Base-by-base conservation (phyloP, 2,113 vertebrate species). In the Dolichotis patagonum region DNA sequence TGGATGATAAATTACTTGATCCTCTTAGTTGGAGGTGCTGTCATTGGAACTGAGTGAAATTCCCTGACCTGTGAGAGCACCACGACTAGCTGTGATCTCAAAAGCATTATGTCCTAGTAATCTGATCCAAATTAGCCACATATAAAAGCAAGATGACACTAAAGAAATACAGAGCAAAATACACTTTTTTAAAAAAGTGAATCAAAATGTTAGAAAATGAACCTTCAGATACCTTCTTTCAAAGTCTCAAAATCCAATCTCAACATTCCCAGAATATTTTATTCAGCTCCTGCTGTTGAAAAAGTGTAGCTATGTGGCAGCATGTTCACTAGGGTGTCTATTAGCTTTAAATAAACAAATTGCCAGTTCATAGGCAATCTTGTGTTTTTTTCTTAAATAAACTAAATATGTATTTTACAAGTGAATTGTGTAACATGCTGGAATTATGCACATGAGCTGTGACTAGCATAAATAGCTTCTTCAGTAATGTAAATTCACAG, bases 361-460 rank as follows among this genome's bases (percentile, higher is more conserved):
- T 92, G 38, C 49, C 77, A 65, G 54, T 49, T 91, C 63, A 86
- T 84, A 35, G 46, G 16, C 3, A 85, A 49, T 71, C 85, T 91
- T 97, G 17, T 81, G 56, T 94, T 97, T 96, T 96, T 95, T 17
- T 96, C 35, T 93, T 87, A 83, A 88, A 83, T 14, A 95, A 92
- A 32, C 56, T 91, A 91, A 84, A 14, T 73, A 35, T 30, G 43
- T 91, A 88, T 82, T 94, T 88, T 95, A 56, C 2, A 93, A 95
- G 14, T 65, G 20, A 88, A 81, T 92, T 94, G 92, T 28, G 60
- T 88, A 91, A 77, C 73, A 83, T 92, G 4, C 26, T 82, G 81
- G 16, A 96, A 92, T 90, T 85, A 43, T 30, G 41, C 28, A 14
- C 73, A 13, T 28, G 73, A 77, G 73, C 73, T 52, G 6, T 52